Evolutionary conservation across 2,888 invertebrate species (phyloP).

Genomic region (Ectemnius continuus): DNA sequence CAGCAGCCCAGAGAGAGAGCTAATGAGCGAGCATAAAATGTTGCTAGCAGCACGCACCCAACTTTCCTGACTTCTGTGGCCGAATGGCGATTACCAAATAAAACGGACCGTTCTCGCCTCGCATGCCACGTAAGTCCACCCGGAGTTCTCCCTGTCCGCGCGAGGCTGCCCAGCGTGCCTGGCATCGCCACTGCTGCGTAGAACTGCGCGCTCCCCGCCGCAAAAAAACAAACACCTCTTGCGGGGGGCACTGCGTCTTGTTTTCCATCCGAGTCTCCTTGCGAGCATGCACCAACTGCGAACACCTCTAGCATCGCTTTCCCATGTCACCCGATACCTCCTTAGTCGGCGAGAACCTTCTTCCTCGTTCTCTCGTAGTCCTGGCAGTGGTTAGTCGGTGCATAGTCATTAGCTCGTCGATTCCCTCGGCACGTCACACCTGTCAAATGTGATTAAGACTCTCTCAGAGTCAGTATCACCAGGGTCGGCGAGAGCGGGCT

Average conservation of each 20-base stretch:
- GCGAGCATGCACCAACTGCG: neutral
- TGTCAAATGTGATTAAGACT: no score
- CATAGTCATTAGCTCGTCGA: no score
- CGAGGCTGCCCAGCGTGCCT: no score
- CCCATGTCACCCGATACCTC: neutral
- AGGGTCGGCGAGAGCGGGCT: neutral
- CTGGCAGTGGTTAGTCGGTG: no score
- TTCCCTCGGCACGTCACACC: no score
- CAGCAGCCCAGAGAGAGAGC: constrained; percentile 4
- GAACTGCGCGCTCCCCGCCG: neutral
- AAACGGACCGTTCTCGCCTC: constrained; percentile 58
- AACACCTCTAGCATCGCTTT: neutral
- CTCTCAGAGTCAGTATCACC: no score
- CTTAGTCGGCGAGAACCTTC: no score
- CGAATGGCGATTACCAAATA: constrained; percentile 70
- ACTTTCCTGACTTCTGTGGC: constrained; percentile 71
- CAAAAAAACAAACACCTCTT: neutral
- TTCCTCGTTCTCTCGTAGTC: no score
- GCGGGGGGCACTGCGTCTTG: neutral
- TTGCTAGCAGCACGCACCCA: constrained; percentile 65
- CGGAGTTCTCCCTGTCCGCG: neutral
- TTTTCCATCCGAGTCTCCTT: neutral
- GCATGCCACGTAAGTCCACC: constrained; percentile 60
- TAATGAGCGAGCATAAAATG: constrained; percentile 68
- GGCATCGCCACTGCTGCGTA: neutral